Evolutionary conservation across 2,113 vertebrate genomes (phyloP), one percentile per base, ranked within the genome.

Genomic region (Leptobrachium leishanense): DNA sequence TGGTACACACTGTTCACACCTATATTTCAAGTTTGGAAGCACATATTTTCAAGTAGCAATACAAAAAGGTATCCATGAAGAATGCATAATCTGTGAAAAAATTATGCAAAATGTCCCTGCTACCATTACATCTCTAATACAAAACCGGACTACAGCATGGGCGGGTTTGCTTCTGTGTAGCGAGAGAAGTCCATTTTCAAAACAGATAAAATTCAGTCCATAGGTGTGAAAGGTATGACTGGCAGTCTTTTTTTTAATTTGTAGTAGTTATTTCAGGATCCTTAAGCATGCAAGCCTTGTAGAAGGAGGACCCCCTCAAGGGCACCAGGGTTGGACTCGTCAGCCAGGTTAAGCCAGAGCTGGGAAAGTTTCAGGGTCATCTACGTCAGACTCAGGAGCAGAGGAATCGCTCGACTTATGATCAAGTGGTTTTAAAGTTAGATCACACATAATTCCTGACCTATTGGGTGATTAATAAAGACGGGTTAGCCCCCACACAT

Each of bases 71-170:
- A 95, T 31, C 20, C 20, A 31, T 31, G 20, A 31, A 31, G 20
- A 31, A 31, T 31, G 20, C 20, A 31, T 31, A 95, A 97, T 94
- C 93, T 97, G 94, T 94, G 94, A 89, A 94, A 95, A 95, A 91
- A 92, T 96, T 94, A 96, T 95, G 94, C n/a, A 97, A 98, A 97
- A 97, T 96, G 97, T 96, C 95, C 96, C 96, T 96, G 97, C 96
- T 97, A 97, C 94, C 96, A 93, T 94, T 91, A 94, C 92, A 93
- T 97, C 92, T 93, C 95, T 95, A 97, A 98, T 98, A 98, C 95
- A 98, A 99, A 99, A 98, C 95, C 95, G 9, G 90, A 97, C 96
- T 96, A 98, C 94, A 95, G 95, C 96, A 97, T 97, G 95, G 20
- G 20, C 20, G 20, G 20, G 92, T 95, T 54, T 95, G 95, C 96